Evolutionary conservation across 1,140 invertebrate genomes (phyloP).

Genomic region (Hormaphis cornu): DNA sequence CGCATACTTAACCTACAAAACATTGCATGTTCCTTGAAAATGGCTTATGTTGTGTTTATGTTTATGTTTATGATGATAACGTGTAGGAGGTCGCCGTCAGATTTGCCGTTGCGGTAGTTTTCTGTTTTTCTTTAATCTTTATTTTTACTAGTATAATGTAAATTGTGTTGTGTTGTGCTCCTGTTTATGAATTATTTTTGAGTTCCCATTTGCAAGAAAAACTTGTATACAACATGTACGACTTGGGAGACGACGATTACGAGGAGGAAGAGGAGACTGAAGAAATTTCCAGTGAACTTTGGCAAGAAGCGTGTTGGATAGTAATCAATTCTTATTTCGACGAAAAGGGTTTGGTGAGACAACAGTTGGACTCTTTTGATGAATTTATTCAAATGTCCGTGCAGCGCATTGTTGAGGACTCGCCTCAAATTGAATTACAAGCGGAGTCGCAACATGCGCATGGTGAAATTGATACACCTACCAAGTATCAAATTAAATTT

Average conservation of each 20-base stretch:
- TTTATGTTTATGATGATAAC: too few relatives aligned
- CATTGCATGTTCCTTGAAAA: neutral
- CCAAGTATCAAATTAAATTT: constrained; percentile 87
- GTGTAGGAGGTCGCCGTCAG: too few relatives aligned
- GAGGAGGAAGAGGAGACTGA: constrained; percentile 67
- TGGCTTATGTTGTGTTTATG: too few relatives aligned
- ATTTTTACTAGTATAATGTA: too few relatives aligned
- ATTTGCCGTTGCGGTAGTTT: too few relatives aligned
- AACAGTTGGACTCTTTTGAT: constrained; percentile 97
- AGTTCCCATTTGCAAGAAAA: too few relatives aligned
- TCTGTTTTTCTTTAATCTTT: neutral
- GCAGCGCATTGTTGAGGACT: constrained; percentile 96
- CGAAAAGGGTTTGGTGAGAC: constrained; percentile 96
- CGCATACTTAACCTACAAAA: constrained; percentile 10
- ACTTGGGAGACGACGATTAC: constrained; percentile 19
- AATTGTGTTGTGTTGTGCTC: neutral
- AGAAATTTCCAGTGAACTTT: constrained; percentile 88
- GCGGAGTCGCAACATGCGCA: constrained; percentile 92
- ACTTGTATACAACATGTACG: constrained; percentile 1
- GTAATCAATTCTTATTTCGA: constrained; percentile 99
- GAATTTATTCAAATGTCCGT: constrained; percentile 99
- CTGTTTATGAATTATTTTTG: neutral
- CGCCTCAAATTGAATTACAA: constrained; percentile 92
- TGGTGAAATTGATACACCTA: constrained; percentile 84
- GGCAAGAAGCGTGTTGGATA: constrained; percentile 99